Base-by-base conservation (phyloP, 2,888 invertebrate genomes). In the Balanococcus diminutus region DNA sequence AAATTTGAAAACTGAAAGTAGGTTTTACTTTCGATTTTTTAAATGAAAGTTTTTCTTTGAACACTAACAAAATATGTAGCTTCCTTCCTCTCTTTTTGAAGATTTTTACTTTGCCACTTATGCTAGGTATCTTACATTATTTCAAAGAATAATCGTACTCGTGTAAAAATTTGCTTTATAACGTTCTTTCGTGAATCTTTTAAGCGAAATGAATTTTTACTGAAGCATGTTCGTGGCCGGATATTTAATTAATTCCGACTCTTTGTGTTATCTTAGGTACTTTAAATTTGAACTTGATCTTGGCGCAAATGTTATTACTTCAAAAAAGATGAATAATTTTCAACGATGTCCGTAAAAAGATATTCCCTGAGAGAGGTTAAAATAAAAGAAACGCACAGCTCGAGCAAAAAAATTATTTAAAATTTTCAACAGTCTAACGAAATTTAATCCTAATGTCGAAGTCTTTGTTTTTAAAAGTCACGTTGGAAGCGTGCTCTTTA, bases 231-330 rank as follows among this genome's bases (percentile, higher is more conserved):
- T 67, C 67, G 67, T 28, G 67, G 67, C 67, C 67, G 67, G 67
- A 67, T 67, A 67, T 67, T 67, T 67, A 67, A 67, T 67, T 28
- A 67, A 67, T 28, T 67, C 19, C 6, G 56, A 22, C 56, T 28
- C 67, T 67, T 67, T 28, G 67, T 67, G 51, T 56, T 56, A 22
- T 56, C 19, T 28, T 67, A 67, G n/a, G n/a, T 67, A 28, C 28
- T 67, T 28, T 67, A 67, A 67, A 67, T 31, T 67, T 67, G 67
- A 67, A 67, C 67, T 28, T 67, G 28, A 67, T 67, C 67, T 16
- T 67, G 8, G 28, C 25, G 16, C 67, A 67, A 56, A 56, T 56
- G 56, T 56, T 67, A 67, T 67, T 67, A 67, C 28, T 31, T 67
- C 28, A 67, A 25, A 28, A 67, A 28, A 28, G n/a, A 67, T 16